phyloP scores from a whole-genome alignment of 2,113 vertebrate genomes.

The Lagenorhynchus albirostris region DNA sequence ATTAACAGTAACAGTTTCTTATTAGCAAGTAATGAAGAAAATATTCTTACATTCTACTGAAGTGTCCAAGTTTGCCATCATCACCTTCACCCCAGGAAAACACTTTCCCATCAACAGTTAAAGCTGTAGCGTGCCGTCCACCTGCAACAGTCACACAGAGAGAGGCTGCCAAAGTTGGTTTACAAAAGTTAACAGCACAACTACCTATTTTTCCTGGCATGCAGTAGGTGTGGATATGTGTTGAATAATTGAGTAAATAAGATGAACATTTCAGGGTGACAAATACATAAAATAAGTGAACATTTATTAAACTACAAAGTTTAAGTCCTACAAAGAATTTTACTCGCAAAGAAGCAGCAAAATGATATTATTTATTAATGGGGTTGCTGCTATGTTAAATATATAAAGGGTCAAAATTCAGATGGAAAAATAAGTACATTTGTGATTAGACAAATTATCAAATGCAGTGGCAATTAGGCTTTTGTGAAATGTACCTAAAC shows the following conservation, averaged over 20 bases:
- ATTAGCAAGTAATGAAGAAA: too few relatives aligned
- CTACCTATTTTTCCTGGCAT: background rate
- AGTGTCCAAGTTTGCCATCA: too few relatives aligned
- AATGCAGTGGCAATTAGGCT: background rate
- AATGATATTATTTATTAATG: background rate
- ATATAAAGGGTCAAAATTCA: background rate
- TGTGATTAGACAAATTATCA: background rate
- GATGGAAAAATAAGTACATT: background rate
- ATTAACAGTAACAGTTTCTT: background rate
- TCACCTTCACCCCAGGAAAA: constrained; percentile 85
- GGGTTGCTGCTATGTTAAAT: background rate
- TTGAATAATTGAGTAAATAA: background rate
- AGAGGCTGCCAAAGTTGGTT: rapidly evolving
- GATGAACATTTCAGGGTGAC: background rate
- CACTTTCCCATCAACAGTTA: constrained; percentile 98
- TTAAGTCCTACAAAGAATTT: background rate
- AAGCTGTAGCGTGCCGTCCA: constrained; percentile 96
- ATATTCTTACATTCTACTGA: too few relatives aligned
- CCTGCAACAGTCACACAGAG: constrained; percentile 77
- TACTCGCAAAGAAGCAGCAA: background rate
- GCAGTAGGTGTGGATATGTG: background rate
- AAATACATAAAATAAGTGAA: background rate
- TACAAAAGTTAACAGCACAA: background rate
- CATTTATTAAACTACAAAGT: background rate
- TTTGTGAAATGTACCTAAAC: background rate